Base-by-base conservation (phyloP, 2,113 vertebrate species). In the Pluvianellus socialis region DNA sequence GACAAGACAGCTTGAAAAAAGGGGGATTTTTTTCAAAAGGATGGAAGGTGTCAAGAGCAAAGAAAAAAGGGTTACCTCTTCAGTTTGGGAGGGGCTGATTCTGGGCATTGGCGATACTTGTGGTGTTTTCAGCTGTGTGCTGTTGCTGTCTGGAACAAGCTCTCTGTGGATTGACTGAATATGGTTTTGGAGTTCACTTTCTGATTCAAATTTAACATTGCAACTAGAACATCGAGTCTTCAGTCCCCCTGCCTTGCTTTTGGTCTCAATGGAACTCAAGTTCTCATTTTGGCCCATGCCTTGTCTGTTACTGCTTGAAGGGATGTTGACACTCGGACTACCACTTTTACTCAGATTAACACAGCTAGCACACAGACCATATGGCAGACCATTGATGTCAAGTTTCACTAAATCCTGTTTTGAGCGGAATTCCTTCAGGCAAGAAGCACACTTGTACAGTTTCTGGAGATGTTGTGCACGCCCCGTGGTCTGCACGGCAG, bases 161-260 rank as follows among this genome's bases (percentile, higher is more conserved):
- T 99, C 99, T 92, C 99, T 98, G 97, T 99, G 99, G 95, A 99
- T 98, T 33, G 99, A 98, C 97, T 99, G 99, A 95, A 99, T 97
- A 87, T 99, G 99, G 94, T 98, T 99, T 98, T 99, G 99, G 95
- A 99, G 98, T 98, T 99, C 99, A 19, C 98, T 98, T 96, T 99
- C 99, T 8, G 99, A 99, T 98, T 99, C 99, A 96, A 99, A 99
- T 98, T 99, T 99, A 93, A 99, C 99, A 84, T 99, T 99, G 98
- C 99, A 99, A 98, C 98, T 99, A 71, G 99, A 99, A 97, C 99
- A 99, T 88, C 99, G 98, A 13, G 99, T 99, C 98, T 99, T 99
- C 97, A 98, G 98, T 84, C 98, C 98, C 63, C 98, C 98, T 13
- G 97, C 97, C 98, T 99, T 99, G 97, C 97, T 97, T 98, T 99